Percentiles rank a stretch among this genome's conserved stretches.
These are phyloP conservation scores for Myioborus miniatus DNA, from an alignment of 2,797 vertebrate species.

Conservation along the genomic window DNA sequence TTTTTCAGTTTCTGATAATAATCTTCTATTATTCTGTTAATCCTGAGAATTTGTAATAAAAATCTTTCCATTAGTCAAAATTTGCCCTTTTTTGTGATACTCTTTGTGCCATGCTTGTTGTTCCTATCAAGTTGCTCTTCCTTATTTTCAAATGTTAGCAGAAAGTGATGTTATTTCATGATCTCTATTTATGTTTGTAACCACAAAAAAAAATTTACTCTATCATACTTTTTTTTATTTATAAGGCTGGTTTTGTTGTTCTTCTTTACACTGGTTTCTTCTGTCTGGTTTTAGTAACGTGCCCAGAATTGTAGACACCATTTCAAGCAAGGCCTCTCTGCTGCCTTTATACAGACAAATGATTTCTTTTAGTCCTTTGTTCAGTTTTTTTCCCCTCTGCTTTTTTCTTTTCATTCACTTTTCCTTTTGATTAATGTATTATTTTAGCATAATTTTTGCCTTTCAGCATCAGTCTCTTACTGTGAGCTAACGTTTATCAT, in stretches of 20 bases:
- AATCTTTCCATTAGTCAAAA: neutral
- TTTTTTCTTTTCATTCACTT: constrained; percentile 52
- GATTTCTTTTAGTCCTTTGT: constrained; percentile 54
- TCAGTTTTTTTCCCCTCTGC: neutral
- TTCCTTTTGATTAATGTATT: constrained; percentile 69
- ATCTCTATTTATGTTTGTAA: neutral
- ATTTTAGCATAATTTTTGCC: constrained; percentile 71
- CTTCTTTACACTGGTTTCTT: constrained; percentile 12
- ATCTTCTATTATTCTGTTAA: neutral
- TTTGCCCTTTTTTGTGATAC: neutral
- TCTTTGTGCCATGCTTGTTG: neutral
- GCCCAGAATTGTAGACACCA: neutral
- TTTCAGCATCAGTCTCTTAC: constrained; percentile 60
- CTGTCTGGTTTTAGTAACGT: constrained; percentile 2
- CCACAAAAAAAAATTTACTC: neutral
- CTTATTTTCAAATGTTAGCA: neutral
- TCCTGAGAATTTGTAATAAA: neutral
- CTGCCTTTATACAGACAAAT: constrained; percentile 19
- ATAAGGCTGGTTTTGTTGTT: neutral
- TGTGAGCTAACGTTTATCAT: constrained; percentile 61
- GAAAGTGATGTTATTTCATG: neutral
- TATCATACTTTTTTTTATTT: neutral
- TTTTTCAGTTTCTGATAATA: neutral
- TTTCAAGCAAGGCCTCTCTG: constrained; percentile 16
- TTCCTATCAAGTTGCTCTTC: neutral